Evolutionary conservation across 1,140 invertebrate genomes (phyloP), one percentile per base, ranked within the genome.

Genomic region (Melipona quadrifasciata): DNA sequence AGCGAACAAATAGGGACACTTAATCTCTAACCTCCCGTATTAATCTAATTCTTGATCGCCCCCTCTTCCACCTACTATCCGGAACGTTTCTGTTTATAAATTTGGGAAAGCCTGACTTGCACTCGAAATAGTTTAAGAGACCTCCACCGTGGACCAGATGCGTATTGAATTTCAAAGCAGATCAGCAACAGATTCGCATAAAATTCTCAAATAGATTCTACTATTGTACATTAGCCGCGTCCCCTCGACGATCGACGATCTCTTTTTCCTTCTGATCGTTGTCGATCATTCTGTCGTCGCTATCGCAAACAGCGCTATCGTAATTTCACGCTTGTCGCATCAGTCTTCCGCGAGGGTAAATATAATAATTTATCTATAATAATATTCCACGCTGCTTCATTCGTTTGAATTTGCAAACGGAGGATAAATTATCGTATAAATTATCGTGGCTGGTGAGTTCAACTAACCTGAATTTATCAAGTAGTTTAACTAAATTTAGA

Each of bases 51-150:
- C 82, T 65, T 61, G 74, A 47, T 47, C 2, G 77, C 74, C 6
- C 84, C 70, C 51, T 68, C 75, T 72, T 82, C 85, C 88, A 82
- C 83, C 85, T 82, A 90, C 87, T 91, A 34, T 31, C 19, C 86
- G 70, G 65, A 83, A 86, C 55, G 78, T 86, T 89, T 87, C 88
- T 90, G 91, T 89, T 93, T 94, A 94, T 94, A 94, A 94, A 94
- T 94, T 94, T 93, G 91, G 88, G 91, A 93, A 94, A 94, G 91
- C 91, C 87, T 87, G 89, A 91, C 86, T 89, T 85, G 88, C 81
- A 93, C 93, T 94, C 85, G 90, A 94, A 94, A 94, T 94, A 94
- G 94, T 93, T 83, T 90, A 91, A 84, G 89, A 89, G 87, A 88
- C 80, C 84, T 86, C 82, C 55, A 80, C 80, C 47, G 68, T 84